These are phyloP conservation scores for Ormyrus pomaceus DNA, from an alignment of 2,888 invertebrate species.

Conservation along the genomic window DNA sequence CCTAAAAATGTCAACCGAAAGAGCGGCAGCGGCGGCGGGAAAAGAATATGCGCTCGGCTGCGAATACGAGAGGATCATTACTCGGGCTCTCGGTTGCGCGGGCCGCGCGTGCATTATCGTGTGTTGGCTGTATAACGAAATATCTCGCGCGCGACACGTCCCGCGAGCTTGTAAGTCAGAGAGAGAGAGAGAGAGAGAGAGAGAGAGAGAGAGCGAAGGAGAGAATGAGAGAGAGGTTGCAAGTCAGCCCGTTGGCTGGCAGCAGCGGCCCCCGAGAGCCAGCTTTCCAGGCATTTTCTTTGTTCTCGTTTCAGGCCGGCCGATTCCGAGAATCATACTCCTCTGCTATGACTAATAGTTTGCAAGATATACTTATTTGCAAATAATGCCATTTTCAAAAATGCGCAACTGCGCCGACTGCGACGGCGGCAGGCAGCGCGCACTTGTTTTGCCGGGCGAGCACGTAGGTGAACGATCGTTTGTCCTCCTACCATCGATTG, in stretches of 20 bases:
- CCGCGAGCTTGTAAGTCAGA: slow-evolving; percentile 11
- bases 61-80: slow-evolving; percentile 30
- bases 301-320: slow-evolving; percentile 46
- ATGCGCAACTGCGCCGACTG: slow-evolving; percentile 23
- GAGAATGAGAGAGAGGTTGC: no score
- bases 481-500: slow-evolving; percentile 74
- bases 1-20: slow-evolving; percentile 44
- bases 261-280: background rate
- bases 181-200: no score
- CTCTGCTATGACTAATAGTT: slow-evolving; percentile 56
- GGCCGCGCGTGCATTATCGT: background rate
- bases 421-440: slow-evolving; percentile 9
- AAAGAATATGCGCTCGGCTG: background rate
- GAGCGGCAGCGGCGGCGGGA: background rate
- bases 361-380: slow-evolving; percentile 56
- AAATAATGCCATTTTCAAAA: slow-evolving; percentile 57
- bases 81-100: background rate
- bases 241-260: no score
- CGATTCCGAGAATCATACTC: slow-evolving; percentile 50
- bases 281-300: slow-evolving; percentile 52
- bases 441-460: slow-evolving; percentile 55
- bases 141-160: slow-evolving; percentile 29
- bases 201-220: no score
- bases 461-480: slow-evolving; percentile 72
- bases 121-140: slow-evolving; percentile 26